Conservation (phyloP, 1,140 invertebrate genomes). For the Euglossa dilemma region DNA sequence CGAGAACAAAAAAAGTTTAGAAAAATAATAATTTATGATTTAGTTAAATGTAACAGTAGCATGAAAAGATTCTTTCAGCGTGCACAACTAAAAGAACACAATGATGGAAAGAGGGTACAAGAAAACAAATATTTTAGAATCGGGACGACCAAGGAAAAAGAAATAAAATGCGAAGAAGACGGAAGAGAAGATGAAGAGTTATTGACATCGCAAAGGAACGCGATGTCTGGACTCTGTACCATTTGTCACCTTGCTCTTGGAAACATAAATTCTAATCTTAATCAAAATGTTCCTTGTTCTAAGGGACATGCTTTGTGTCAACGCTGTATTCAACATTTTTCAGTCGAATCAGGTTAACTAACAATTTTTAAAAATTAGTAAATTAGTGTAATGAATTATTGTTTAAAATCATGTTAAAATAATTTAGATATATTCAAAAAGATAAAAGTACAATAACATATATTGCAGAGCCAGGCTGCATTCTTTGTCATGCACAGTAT, state of each 20-base stretch:
- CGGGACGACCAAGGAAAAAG: conserved; percentile 52
- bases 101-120: conserved; percentile 49
- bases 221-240: conserved; percentile 67
- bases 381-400: too few species aligned
- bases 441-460: background rate
- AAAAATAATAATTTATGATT: background rate
- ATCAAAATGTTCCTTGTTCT: conserved; percentile 58
- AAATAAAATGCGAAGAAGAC: conserved; percentile 53
- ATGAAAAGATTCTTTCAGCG: conserved; percentile 37
- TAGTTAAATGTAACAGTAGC: background rate
- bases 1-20: background rate
- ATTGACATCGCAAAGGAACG: background rate
- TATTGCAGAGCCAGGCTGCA: conserved; percentile 67
- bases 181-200: conserved; percentile 37
- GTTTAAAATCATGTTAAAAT: too few species aligned
- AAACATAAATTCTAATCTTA: conserved; percentile 53
- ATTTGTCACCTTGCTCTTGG: conserved; percentile 70
- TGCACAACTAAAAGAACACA: conserved; percentile 2
- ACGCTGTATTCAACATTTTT: conserved; percentile 70
- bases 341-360: conserved; percentile 69
- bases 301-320: conserved; percentile 73
- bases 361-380: conserved; percentile 8
- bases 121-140: conserved; percentile 46
- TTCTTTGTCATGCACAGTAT: conserved; percentile 62
- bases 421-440: too few species aligned